Percentiles rank a stretch among this genome's conserved stretches.
These are phyloP conservation scores for Schizopygopsis malacanthus DNA, from an alignment of 2,797 vertebrate species.

Conservation along the genomic window DNA sequence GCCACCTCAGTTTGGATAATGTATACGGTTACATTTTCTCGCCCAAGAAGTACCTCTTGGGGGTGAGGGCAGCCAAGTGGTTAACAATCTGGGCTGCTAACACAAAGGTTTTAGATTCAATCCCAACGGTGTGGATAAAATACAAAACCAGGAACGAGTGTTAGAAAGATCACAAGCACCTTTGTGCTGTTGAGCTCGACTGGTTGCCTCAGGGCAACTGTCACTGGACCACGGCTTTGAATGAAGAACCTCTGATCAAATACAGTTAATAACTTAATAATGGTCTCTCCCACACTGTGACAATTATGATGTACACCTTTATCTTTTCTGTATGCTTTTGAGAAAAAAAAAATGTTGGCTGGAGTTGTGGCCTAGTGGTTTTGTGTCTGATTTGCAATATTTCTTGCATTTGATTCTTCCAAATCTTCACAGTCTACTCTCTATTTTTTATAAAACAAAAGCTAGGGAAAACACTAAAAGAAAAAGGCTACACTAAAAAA, in stretches of 20 bases:
- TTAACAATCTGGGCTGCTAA: conserved; percentile 46
- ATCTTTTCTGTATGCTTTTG: neutral
- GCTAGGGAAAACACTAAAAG: neutral
- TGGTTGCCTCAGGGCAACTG: conserved; percentile 1
- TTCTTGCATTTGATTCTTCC: neutral
- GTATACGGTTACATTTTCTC: conserved; percentile 28
- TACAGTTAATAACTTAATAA: neutral
- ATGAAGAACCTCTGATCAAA: conserved; percentile 13
- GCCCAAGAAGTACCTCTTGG: conserved; percentile 16
- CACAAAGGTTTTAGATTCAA: conserved; percentile 43
- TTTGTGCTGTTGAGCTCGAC: conserved; percentile 3
- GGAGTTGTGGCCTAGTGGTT: neutral
- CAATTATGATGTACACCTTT: neutral
- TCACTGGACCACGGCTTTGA: neutral
- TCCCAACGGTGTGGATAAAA: conserved; percentile 37
- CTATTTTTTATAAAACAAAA: no score
- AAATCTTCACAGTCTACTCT: neutral
- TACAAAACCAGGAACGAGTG: conserved; percentile 28
- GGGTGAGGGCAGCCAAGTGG: conserved; percentile 36
- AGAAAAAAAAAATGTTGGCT: neutral
- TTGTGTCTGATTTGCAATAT: neutral
- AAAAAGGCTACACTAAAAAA: neutral
- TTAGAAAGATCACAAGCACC: conserved; percentile 26
- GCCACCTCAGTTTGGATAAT: conserved; percentile 36
- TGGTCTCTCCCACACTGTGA: neutral